phyloP scores from a whole-genome alignment of 2,113 vertebrate genomes.

The Anguilla japonica region DNA sequence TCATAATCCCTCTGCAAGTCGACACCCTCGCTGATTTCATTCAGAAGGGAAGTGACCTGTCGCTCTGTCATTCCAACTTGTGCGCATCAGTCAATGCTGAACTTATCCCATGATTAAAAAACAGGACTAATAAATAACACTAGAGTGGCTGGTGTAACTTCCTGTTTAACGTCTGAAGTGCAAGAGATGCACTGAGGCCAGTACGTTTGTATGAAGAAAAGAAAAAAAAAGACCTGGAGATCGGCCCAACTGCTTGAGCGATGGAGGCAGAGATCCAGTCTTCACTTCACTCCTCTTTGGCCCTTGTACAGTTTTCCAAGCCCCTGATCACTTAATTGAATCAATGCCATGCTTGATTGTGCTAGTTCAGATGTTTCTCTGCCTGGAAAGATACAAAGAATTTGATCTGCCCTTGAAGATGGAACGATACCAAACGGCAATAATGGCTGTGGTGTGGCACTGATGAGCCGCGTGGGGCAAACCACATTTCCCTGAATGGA shows the following conservation, averaged over 20 bases:
- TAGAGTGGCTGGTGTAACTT: neutral
- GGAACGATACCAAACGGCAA: neutral
- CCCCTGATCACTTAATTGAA: neutral
- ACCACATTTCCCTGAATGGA: neutral
- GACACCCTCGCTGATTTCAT: conserved; percentile 39
- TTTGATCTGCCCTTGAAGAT: neutral
- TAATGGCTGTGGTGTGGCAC: neutral
- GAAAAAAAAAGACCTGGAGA: neutral
- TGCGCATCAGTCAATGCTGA: conserved; percentile 60
- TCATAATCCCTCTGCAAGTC: conserved; percentile 58
- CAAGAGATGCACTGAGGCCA: neutral
- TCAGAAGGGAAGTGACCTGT: conserved; percentile 64
- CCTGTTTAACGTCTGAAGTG: neutral
- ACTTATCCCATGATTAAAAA: conserved; percentile 28
- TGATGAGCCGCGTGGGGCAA: neutral
- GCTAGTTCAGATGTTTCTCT: neutral
- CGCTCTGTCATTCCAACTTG: conserved; percentile 59
- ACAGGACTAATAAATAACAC: neutral
- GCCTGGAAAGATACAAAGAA: neutral
- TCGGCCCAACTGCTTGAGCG: neutral
- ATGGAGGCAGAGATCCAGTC: neutral
- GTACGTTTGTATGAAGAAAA: neutral
- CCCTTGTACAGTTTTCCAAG: neutral
- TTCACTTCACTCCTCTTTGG: neutral
- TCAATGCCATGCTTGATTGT: conserved; percentile 3